These are phyloP conservation scores for Stenodera caucasica DNA, from an alignment of 2,888 invertebrate genomes.

Conservation along the genomic window DNA sequence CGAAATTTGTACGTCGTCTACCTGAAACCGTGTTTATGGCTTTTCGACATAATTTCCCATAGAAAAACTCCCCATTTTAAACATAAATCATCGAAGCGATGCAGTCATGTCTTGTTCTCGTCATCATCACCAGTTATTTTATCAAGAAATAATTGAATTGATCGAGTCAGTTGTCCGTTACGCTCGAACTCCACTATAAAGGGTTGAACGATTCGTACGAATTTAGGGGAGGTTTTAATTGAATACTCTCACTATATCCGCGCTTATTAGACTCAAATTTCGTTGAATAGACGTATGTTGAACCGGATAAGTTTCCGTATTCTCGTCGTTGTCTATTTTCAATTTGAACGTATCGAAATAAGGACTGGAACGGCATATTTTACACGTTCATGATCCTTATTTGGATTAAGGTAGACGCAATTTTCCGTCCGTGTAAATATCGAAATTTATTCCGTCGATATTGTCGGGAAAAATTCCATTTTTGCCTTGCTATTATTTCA, in stretches of 20 bases:
- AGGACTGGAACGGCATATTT: too few relatives aligned
- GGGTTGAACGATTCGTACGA: background rate
- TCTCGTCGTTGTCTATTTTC: constrained; percentile 16
- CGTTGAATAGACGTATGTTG: constrained; percentile 21
- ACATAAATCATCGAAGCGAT: background rate
- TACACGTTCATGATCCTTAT: background rate
- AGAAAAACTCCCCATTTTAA: background rate
- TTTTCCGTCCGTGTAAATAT: background rate
- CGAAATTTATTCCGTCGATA: background rate
- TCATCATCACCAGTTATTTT: background rate
- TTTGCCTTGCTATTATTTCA: background rate
- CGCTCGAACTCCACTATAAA: background rate
- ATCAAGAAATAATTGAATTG: background rate
- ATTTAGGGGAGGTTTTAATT: constrained; percentile 12
- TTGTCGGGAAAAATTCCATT: background rate
- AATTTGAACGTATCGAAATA: constrained; percentile 25
- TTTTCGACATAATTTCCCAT: background rate
- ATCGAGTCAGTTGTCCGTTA: background rate
- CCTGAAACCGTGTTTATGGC: constrained; percentile 10
- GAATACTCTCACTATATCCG: constrained; percentile 23
- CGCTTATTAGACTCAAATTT: constrained; percentile 20
- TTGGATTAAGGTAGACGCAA: background rate
- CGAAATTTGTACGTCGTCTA: constrained; percentile 11
- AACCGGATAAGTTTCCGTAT: constrained; percentile 21
- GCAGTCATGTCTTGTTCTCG: background rate